phyloP scores from a whole-genome alignment of 1,140 invertebrate species.

The Solen grandis region DNA sequence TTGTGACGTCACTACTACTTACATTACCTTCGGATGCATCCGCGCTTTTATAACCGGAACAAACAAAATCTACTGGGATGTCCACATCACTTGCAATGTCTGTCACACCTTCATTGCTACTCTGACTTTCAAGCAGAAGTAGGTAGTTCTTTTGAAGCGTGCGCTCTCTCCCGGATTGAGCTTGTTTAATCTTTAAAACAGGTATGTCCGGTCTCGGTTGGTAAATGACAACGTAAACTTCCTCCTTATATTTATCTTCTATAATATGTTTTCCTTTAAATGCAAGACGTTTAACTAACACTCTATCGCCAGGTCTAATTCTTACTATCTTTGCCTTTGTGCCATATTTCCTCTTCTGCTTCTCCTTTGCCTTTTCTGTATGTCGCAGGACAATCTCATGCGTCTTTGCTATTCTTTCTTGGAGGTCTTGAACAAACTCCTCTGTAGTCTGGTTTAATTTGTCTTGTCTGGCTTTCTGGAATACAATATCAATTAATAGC shows the following conservation, averaged over 20 bases:
- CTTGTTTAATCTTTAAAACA: background rate
- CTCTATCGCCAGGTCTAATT: slow-evolving; percentile 10
- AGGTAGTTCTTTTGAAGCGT: slow-evolving; percentile 13
- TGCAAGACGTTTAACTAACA: slow-evolving; percentile 7
- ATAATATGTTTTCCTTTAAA: slow-evolving; percentile 13
- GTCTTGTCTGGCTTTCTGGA: slow-evolving; percentile 19
- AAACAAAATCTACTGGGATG: too few relatives aligned
- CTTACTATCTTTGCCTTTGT: background rate
- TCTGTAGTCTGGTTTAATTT: background rate
- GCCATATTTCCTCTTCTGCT: too few relatives aligned
- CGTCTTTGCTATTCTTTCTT: slow-evolving; percentile 14
- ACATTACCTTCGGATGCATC: too few relatives aligned
- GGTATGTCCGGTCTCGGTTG: too few relatives aligned
- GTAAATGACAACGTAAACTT: too few relatives aligned
- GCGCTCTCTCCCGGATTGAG: background rate
- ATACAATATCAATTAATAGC: slow-evolving; percentile 29
- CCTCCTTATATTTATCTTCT: slow-evolving; percentile 4
- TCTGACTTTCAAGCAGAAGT: too few relatives aligned
- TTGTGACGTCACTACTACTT: background rate
- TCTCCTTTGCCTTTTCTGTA: too few relatives aligned
- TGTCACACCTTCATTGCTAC: too few relatives aligned
- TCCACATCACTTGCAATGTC: too few relatives aligned
- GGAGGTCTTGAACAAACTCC: background rate
- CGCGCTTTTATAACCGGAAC: too few relatives aligned
- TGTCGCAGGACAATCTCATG: background rate